phyloP scores from a whole-genome alignment of 2,113 vertebrate species.

The Quiscalus mexicanus region DNA sequence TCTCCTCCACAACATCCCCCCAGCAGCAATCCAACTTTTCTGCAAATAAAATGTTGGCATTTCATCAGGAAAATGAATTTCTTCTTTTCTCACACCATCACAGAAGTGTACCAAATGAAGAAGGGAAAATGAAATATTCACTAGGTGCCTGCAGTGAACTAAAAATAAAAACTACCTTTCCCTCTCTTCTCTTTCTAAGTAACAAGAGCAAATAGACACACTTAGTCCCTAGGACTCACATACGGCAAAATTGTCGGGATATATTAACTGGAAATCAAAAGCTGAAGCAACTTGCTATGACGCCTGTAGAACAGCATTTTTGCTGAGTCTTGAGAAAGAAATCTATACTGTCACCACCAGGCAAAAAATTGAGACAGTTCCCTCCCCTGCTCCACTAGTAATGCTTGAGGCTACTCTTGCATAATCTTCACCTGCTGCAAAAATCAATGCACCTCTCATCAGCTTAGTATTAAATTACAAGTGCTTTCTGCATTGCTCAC shows the following conservation, averaged over 20 bases:
- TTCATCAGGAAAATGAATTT: not conserved
- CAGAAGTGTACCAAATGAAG: not conserved
- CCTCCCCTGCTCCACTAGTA: not conserved
- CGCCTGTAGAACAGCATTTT: constrained; percentile 27
- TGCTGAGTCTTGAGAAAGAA: constrained; percentile 56
- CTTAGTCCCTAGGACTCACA: not conserved
- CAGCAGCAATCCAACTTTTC: not conserved
- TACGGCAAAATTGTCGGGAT: not conserved
- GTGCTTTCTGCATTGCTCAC: constrained; percentile 33
- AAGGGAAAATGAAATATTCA: not conserved
- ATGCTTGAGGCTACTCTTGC: constrained; percentile 36
- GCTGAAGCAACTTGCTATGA: not conserved
- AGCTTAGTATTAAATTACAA: constrained; percentile 66
- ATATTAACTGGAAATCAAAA: constrained; percentile 14
- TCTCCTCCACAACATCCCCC: not conserved
- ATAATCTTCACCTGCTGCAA: constrained; percentile 70
- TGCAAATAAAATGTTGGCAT: not conserved
- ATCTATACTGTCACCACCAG: constrained; percentile 47
- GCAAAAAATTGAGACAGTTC: constrained; percentile 60
- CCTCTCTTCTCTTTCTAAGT: not conserved
- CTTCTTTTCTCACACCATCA: not conserved
- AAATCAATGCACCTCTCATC: constrained; percentile 65
- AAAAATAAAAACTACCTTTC: not conserved
- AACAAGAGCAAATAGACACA: not conserved
- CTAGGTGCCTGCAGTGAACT: not conserved